Evolutionary conservation across 2,797 vertebrate species (phyloP).

Genomic region (Etheostoma perlongum): DNA sequence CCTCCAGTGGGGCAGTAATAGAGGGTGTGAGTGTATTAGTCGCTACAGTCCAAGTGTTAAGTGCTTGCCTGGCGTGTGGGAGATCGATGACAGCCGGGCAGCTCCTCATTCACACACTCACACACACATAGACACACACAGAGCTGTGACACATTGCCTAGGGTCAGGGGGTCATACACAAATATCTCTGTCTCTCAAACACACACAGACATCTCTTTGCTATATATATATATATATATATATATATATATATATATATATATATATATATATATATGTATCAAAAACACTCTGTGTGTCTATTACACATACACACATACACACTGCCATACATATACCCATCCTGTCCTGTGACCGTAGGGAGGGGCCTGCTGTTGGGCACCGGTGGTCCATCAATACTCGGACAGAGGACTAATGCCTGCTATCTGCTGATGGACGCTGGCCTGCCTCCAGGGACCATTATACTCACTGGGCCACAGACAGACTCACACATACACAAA

Average conservation of each 20-base stretch:
- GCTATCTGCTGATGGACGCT: slow-evolving; percentile 93
- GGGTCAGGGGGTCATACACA: slow-evolving; percentile 91
- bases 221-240: slow-evolving; percentile 31
- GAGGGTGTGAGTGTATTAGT: slow-evolving; percentile 87
- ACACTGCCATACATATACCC: slow-evolving; percentile 58
- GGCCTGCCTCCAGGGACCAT: slow-evolving; percentile 94
- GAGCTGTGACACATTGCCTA: slow-evolving; percentile 84
- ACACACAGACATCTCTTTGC: slow-evolving; percentile 43
- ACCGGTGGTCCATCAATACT: slow-evolving; percentile 92
- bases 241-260: too few species aligned
- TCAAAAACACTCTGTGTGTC: slow-evolving; percentile 59
- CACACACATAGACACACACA: slow-evolving; percentile 54
- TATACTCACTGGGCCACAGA: slow-evolving; percentile 82
- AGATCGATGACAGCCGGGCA: slow-evolving; percentile 85
- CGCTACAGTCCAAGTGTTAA: slow-evolving; percentile 87
- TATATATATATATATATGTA: slow-evolving; percentile 14
- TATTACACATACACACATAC: slow-evolving; percentile 39
- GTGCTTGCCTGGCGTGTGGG: slow-evolving; percentile 88
- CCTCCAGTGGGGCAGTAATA: slow-evolving; percentile 85
- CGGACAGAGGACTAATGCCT: slow-evolving; percentile 92
- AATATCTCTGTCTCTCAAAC: slow-evolving; percentile 69
- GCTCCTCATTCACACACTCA: slow-evolving; percentile 57
- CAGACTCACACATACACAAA: slow-evolving; percentile 57
- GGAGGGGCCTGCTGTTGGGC: slow-evolving; percentile 87
- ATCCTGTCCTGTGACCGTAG: slow-evolving; percentile 74